Percentiles rank a stretch among this genome's conserved stretches.
Evolutionary conservation across 2,113 vertebrate species (phyloP).

Genomic region (Stigmatopora argus): DNA sequence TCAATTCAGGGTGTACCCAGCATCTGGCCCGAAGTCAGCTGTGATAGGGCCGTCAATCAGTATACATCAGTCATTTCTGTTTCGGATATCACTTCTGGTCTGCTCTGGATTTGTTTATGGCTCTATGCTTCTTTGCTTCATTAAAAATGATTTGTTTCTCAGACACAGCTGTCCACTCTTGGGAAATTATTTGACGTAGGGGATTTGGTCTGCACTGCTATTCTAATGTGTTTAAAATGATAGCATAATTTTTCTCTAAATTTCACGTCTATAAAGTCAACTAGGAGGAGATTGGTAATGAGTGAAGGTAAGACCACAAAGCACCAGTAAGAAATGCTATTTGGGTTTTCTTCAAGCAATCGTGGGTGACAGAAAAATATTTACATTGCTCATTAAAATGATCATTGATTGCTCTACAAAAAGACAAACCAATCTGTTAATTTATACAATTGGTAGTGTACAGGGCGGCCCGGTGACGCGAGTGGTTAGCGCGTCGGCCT

Average conservation of each 20-base stretch:
- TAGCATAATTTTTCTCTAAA: slow-evolving; percentile 1
- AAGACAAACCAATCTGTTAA: background rate
- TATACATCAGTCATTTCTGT: background rate
- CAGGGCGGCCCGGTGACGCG: no score
- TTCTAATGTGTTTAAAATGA: background rate
- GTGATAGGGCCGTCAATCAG: background rate
- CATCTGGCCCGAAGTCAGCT: no score
- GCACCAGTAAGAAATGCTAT: slow-evolving; percentile 3
- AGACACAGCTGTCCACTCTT: background rate
- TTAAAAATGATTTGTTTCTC: slow-evolving; percentile 1
- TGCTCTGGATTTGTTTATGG: background rate
- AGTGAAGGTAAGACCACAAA: slow-evolving; percentile 8
- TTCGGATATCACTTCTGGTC: background rate
- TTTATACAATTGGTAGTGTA: background rate
- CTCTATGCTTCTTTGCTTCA: background rate
- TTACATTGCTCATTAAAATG: background rate
- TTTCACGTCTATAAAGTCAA: slow-evolving; percentile 1
- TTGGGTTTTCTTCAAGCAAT: background rate
- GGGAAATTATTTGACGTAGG: background rate
- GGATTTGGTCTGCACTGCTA: background rate
- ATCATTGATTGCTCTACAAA: background rate
- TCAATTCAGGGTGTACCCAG: no score
- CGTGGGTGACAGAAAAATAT: background rate
- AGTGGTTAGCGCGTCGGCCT: no score
- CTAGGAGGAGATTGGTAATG: background rate